Conservation (phyloP, 2,888 invertebrate genomes). For the Phaedon cochleariae region DNA sequence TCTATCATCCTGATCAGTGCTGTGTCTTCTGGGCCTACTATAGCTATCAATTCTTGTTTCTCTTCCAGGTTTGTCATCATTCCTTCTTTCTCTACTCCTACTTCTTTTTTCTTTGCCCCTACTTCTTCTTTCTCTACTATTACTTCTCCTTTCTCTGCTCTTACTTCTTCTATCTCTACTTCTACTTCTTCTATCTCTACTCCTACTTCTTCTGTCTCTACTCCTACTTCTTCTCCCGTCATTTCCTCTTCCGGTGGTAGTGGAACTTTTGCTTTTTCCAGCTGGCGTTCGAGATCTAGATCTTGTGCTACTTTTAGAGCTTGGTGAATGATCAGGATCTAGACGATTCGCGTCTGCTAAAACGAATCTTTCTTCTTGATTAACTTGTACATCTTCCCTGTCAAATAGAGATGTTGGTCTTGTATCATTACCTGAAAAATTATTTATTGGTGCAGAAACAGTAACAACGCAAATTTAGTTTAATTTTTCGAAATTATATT, state of each 20-base stretch:
- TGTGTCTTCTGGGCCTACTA: slow-evolving; percentile 3
- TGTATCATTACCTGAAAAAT: slow-evolving; percentile 8
- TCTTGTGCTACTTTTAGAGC: background rate
- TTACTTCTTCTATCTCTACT: background rate
- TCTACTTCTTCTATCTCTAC: background rate
- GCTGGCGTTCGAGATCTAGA: slow-evolving; percentile 7
- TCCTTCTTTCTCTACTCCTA: background rate
- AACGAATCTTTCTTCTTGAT: slow-evolving; percentile 15
- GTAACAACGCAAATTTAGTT: background rate
- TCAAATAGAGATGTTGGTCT: slow-evolving; percentile 13
- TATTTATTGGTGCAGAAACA: background rate
- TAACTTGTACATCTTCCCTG: slow-evolving; percentile 17
- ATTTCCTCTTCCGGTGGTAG: background rate
- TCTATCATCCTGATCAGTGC: background rate
- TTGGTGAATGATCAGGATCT: background rate
- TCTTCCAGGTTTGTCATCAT: slow-evolving; percentile 6
- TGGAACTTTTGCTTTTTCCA: background rate
- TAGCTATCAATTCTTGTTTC: background rate
- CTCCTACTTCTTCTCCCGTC: background rate
- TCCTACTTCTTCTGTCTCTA: background rate
- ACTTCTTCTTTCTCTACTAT: background rate
- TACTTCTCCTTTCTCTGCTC: background rate
- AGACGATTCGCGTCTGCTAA: slow-evolving; percentile 12
- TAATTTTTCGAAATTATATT: no score
- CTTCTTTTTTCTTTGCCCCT: background rate